Base-by-base conservation (phyloP, 1,140 invertebrate species). In the Tachypleus tridentatus region DNA sequence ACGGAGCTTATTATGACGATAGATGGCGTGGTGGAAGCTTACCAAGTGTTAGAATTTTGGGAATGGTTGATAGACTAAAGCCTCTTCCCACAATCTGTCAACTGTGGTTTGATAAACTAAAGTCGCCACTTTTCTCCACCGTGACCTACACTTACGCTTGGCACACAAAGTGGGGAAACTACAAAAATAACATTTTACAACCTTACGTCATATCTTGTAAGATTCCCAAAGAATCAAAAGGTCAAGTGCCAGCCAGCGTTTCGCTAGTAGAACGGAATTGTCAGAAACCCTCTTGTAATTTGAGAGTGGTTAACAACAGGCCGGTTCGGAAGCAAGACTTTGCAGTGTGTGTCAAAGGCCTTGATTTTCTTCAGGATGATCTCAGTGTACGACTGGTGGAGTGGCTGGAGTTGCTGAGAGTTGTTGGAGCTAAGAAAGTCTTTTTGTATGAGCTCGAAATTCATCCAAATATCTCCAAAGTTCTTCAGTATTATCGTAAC, bases 111-210 rank as follows among this genome's bases (percentile, higher is more conserved):
- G 87, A 91, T 57, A 85, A 85, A 29, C 29, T 29, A 54, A 54
- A 54, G 53, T 54, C 53, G 53, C 53, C 87, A 7, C 84, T 87
- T 3, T 82, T 94, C 29, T 84, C 89, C 4, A 87, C 88, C 70
- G 73, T 74, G 9, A 68, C 70, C 75, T 95, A 94, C 77, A 93
- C 93, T 72, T 94, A 94, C 74, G 89, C 93, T 67, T 96, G 92
- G 92, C 90, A 91, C 74, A 85, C 86, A 62, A 93, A 92, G 75
- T 95, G 91, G 91, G 91, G 91, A 47, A 95, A 95, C 76, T 93
- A 93, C 76, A 89, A 91, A 73, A 87, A 93, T 74, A 89, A 88
- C 5, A 87, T 93, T 60, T 88, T 93, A 71, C 91, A 95, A 75
- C 92, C 92, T 0, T 95, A 93, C 74, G 78, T 96, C 66, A 86